Base-by-base conservation (phyloP, 2,888 invertebrate genomes). In the Nemapogon koenigi region DNA sequence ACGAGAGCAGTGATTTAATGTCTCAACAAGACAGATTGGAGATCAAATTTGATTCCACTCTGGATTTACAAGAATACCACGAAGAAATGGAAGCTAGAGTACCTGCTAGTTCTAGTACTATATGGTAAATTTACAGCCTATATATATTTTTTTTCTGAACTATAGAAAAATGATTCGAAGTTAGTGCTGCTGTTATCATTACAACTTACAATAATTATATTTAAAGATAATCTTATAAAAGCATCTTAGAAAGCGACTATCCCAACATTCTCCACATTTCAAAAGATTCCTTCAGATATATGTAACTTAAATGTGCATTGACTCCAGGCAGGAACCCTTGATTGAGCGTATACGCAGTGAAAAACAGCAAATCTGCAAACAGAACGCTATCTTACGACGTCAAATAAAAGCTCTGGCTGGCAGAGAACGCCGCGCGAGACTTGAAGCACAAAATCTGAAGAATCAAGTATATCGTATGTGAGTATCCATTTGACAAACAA, bases 381-480 rank as follows among this genome's bases (percentile, higher is more conserved):
- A 80, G 48, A 80, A 80, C 41, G 51, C 60, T 1, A 60, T 76
- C 14, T 54, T 80, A 11, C 62, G 80, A 2, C 57, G 73, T 29
- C 80, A 80, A 46, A 69, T 80, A 17, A 76, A 78, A 48, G 67
- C 71, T 0, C 49, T 80, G 1, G 72, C 71, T 0, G 68, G 72
- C 0, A 54, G 79, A 7, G 80, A 80, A 44, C 50, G 73, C 14
- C 55, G 80, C 1, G 56, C 78, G 0, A 53, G 76, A 0, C 56
- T 80, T 2, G 80, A 80, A 38, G 70, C 76, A 4, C 78, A 78
- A 43, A 79, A 78, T 46, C 53, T 79, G 10, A 78, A 68, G 47
- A 72, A 71, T 40, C 79, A 79, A 53, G 56, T 78, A 7, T 73
- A 70, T 46, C 62, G 78, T 49, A 72, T 76, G 76, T 75, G 53